Conservation (phyloP, 2,113 vertebrate genomes). For the Corapipo altera region DNA sequence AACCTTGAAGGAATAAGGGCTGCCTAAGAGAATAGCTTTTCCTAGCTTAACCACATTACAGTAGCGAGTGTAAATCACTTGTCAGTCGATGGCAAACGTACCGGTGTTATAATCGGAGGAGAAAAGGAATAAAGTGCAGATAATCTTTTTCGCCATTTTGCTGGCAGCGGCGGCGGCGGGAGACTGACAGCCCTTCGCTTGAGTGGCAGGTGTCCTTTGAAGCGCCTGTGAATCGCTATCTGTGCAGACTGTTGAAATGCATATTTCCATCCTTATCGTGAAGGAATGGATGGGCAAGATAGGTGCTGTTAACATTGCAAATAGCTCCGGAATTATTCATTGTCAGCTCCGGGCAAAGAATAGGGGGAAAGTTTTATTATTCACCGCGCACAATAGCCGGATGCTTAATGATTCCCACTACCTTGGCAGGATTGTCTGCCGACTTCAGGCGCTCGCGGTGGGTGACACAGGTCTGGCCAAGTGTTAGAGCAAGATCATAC, state of each 20-base stretch:
- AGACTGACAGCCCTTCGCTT: conserved; percentile 98
- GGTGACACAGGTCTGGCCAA: conserved; percentile 99
- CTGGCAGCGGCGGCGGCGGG: conserved; percentile 84
- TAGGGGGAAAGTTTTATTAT: conserved; percentile 97
- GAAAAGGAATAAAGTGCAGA: conserved; percentile 89
- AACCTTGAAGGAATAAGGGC: conserved; percentile 83
- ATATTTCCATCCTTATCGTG: conserved; percentile 99
- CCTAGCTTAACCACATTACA: conserved; percentile 85
- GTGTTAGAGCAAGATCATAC: conserved; percentile 99
- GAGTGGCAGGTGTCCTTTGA: conserved; percentile 99
- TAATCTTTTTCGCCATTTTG: conserved; percentile 95
- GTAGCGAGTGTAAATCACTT: conserved; percentile 96
- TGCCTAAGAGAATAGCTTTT: conserved; percentile 86
- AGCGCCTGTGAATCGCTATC: conserved; percentile 93
- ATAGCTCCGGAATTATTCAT: conserved; percentile 99
- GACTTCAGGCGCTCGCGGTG: conserved; percentile 90
- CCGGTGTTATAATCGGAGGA: conserved; percentile 88
- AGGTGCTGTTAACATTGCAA: conserved; percentile 99
- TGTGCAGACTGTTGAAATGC: conserved; percentile 99
- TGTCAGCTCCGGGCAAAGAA: conserved; percentile 89
- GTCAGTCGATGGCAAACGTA: conserved; percentile 91
- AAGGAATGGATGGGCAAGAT: conserved; percentile 99
- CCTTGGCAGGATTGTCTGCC: conserved; percentile 96
- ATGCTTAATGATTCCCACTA: conserved; percentile 95
- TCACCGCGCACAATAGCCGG: conserved; percentile 96